Evolutionary conservation across 2,113 vertebrate species (phyloP), one percentile per base, ranked within the genome.

Genomic region (Beaufortia kweichowensis): DNA sequence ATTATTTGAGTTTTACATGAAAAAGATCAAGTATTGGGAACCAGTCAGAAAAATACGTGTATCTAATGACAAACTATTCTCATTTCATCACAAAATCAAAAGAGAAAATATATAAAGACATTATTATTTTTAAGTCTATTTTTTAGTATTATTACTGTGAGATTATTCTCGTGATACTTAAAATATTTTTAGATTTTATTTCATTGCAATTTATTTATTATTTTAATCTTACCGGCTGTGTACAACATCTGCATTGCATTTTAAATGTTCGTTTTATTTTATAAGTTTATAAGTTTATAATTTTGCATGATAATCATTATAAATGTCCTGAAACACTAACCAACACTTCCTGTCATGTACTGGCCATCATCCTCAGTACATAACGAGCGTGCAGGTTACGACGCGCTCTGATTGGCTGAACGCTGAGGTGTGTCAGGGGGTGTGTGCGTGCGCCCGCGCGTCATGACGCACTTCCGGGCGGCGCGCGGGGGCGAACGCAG

Each of bases 371-470:
- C 5, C 19, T 21, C 48, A 53, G 48, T 9, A 53, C 48, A 53
- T 5, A 6, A 53, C 21, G 48, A 21, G n/a, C 15, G 48, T 19
- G 19, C 48, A 53, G 19, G 60, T 84, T 77, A 85, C 79, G 63
- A 69, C 28, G 76, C 84, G 1, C 50, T 66, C 41, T 83, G 48
- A 92, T 92, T 92, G 69, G 91, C 84, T 68, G 68, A 88, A 72
- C 85, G 69, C 43, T 87, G 89, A 88, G 91, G 91, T 92, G 91
- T 92, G 91, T 92, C 89, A 10, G 84, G 80, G 85, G 86, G 87
- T 76, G 85, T 85, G 87, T 35, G 77, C 9, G 19, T 46, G n/a
- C n/a, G 23, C 62, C 60, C 2, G n/a, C 21, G 17, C 61, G 72
- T 23, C 21, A 43, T 76, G 79, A 80, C 73, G 79, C 31, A 4